These are phyloP conservation scores for Lerista edwardsae DNA, from an alignment of 2,797 vertebrate species.

Conservation along the genomic window DNA sequence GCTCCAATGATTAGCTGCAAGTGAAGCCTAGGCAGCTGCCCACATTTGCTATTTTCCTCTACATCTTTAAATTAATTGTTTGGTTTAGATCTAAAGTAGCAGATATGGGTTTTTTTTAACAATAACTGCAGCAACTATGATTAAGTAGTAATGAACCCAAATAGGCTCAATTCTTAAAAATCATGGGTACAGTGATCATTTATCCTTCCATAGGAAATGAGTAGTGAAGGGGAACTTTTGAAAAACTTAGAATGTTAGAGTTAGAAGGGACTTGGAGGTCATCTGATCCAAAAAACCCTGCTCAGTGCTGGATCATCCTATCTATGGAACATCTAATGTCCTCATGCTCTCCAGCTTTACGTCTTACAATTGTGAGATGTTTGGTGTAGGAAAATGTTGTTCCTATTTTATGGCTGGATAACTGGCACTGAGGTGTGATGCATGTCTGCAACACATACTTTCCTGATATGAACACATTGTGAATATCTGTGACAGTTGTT, in stretches of 20 bases:
- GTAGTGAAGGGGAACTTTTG: neutral
- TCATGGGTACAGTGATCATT: neutral
- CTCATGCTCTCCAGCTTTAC: neutral
- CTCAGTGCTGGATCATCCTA: neutral
- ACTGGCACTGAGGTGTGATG: neutral
- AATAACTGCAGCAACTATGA: neutral
- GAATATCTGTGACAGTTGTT: neutral
- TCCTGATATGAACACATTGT: neutral
- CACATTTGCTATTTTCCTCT: neutral
- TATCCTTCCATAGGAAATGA: neutral
- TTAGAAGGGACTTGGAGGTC: too few relatives aligned
- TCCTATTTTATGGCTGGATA: neutral
- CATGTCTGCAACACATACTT: neutral
- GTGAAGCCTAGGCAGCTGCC: neutral
- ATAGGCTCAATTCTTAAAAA: neutral
- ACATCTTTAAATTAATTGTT: neutral
- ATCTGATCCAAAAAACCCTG: too few relatives aligned
- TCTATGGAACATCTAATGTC: neutral
- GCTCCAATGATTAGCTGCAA: slow-evolving; percentile 10
- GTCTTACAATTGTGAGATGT: neutral
- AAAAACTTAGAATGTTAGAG: neutral
- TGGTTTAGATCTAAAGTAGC: neutral
- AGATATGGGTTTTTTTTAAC: neutral
- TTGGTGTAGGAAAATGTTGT: neutral
- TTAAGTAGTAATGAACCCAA: neutral